Base-by-base conservation (phyloP, 2,888 invertebrate genomes). In the Rotaria socialis region DNA sequence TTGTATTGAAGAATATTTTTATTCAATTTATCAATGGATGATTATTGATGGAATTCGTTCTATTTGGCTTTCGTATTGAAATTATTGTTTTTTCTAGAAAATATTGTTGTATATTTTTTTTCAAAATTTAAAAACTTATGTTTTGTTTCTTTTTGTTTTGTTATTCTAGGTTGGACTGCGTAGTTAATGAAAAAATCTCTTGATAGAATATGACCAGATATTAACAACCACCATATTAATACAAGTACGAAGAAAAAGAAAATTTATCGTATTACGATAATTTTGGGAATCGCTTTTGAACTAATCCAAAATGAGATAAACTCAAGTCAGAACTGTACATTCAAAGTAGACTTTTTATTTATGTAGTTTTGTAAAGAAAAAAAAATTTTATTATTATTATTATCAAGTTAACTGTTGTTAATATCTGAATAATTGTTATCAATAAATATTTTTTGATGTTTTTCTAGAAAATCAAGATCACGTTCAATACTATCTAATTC, bases 391-490 rank as follows among this genome's bases (percentile, higher is more conserved):
- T 67, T 67, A 11, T 27, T 35, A 27, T 67, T 67, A 10, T 35
- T 24, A 27, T 67, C 11, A 27, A 67, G 24, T 16, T 67, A 67
- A 27, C 2, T 10, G 1, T 67, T 27, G 5, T 67, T 35, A 27
- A 67, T 27, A 16, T 67, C 35, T 35, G 43, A 19, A 74, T 41
- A 22, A 22, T 41, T 74, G 1, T 47, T 11, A 80, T 24, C 80
- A 80, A 80, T 47, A 47, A 80, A 47, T 24, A 80, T 80, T 22
- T n/a, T 47, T 47, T 80, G 47, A 47, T 80, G 43, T n/a, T 80
- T 47, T 24, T 80, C 80, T 47, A 80, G 80, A 80, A 80, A 80
- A 80, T 24, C 80, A 47, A 80, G 22, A 80, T 80, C 47, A n/a
- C 47, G 80, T 80, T 80, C 80, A n/a, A 80, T 80, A 11, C n/a